These are phyloP conservation scores for Pangasianodon gigas DNA, from an alignment of 2,113 vertebrate genomes.

Conservation along the genomic window DNA sequence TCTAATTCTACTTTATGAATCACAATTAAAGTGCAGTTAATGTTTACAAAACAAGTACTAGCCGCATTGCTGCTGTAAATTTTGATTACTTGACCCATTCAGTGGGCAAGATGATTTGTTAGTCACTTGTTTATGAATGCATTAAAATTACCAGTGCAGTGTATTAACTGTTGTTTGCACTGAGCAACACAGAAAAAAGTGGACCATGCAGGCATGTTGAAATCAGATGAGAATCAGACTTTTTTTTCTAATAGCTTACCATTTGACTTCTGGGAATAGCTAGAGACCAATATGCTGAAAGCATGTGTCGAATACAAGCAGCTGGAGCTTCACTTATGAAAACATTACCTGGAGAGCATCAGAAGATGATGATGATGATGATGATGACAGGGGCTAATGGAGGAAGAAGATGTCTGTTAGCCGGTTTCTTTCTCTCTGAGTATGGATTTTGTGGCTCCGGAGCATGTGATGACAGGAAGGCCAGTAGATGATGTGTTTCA, in stretches of 20 bases:
- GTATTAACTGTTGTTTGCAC: neutral
- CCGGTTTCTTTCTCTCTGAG: conserved; percentile 1
- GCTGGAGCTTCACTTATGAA: conserved; percentile 46
- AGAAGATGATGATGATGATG: neutral
- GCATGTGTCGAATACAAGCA: conserved; percentile 32
- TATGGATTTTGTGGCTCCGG: conserved; percentile 10
- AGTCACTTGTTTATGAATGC: neutral
- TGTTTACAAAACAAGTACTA: neutral
- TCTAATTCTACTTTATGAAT: conserved; percentile 18
- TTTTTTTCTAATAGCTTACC: conserved; percentile 7
- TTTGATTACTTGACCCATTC: conserved; percentile 6
- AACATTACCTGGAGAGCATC: neutral
- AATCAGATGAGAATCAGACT: neutral
- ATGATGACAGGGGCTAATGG: conserved; percentile 16
- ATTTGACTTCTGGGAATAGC: conserved; percentile 49
- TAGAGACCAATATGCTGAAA: conserved; percentile 39
- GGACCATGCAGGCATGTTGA: neutral
- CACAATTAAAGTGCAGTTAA: conserved; percentile 20
- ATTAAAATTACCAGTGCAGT: neutral
- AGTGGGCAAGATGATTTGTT: neutral
- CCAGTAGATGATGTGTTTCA: conserved; percentile 17
- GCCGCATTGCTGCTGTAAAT: neutral
- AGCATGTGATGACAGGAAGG: conserved; percentile 37
- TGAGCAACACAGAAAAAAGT: neutral
- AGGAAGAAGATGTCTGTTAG: conserved; percentile 6